Conservation (phyloP, 2,113 vertebrate genomes). For the Gymnocephalus cernua region DNA sequence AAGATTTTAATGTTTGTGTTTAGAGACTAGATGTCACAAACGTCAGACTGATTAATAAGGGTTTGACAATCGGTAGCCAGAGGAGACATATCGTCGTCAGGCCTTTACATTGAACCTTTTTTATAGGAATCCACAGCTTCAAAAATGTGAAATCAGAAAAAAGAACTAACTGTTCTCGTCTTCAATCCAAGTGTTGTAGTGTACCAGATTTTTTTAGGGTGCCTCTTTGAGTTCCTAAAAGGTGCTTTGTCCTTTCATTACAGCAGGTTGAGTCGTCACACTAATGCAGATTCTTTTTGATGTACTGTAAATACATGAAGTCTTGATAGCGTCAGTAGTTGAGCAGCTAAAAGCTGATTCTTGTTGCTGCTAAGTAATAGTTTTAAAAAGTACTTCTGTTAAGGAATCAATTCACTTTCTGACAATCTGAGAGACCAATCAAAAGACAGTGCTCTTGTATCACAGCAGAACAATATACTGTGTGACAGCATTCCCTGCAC, state of each 20-base stretch:
- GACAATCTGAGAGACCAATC: slow-evolving; percentile 42
- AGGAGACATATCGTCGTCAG: background rate
- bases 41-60: slow-evolving; percentile 4
- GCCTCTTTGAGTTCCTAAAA: slow-evolving; percentile 14
- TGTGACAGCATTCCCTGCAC: slow-evolving; percentile 44
- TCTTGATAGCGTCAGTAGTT: slow-evolving; percentile 36
- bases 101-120: background rate
- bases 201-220: slow-evolving; percentile 22
- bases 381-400: background rate
- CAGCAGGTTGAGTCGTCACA: slow-evolving; percentile 9
- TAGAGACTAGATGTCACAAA: slow-evolving; percentile 13
- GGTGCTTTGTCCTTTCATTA: slow-evolving; percentile 22
- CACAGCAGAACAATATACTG: background rate
- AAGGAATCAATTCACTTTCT: background rate
- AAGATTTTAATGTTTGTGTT: slow-evolving; percentile 20
- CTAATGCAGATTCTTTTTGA: background rate
- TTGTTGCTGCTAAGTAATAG: background rate
- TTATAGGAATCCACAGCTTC: slow-evolving; percentile 28
- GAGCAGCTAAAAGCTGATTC: slow-evolving; percentile 15
- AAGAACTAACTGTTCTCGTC: background rate
- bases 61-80: slow-evolving; percentile 45
- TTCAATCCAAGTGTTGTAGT: slow-evolving; percentile 41
- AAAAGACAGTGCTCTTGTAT: background rate
- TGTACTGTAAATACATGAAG: slow-evolving; percentile 8
- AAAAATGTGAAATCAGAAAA: slow-evolving; percentile 56